Evolutionary conservation across 1,140 invertebrate species (phyloP).

Genomic region (Sesamia nonagrioides): DNA sequence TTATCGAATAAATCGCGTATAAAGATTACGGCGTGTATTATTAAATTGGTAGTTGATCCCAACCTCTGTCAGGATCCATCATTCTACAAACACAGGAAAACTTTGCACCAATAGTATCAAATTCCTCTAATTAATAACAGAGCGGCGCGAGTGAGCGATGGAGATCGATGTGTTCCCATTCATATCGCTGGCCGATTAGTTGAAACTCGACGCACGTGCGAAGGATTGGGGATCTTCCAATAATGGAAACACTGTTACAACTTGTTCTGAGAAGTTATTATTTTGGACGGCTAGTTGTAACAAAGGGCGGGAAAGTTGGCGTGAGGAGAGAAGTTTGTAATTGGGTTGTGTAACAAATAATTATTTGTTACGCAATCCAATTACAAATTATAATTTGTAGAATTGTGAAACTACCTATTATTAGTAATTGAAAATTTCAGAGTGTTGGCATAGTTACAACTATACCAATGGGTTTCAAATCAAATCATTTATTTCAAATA

Average conservation of each 20-base stretch:
- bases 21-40: too few relatives aligned
- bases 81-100: not conserved
- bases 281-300: not conserved
- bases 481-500: too few relatives aligned
- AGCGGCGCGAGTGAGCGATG: not conserved
- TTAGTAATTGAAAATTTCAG: too few relatives aligned
- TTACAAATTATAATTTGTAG: too few relatives aligned
- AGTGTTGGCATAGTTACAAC: too few relatives aligned
- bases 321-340: not conserved
- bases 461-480: too few relatives aligned
- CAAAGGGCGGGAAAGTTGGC: not conserved
- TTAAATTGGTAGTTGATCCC: too few relatives aligned
- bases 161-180: constrained; percentile 6
- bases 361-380: not conserved
- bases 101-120: not conserved
- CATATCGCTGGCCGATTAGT: not conserved
- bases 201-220: constrained; percentile 5
- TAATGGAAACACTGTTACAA: not conserved
- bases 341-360: not conserved
- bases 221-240: not conserved
- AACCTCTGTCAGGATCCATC: not conserved
- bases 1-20: too few relatives aligned
- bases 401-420: too few relatives aligned
- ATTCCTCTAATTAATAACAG: not conserved
- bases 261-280: not conserved